These are phyloP conservation scores for Scylla paramamosain DNA, from an alignment of 1,140 invertebrate species.

Conservation along the genomic window DNA sequence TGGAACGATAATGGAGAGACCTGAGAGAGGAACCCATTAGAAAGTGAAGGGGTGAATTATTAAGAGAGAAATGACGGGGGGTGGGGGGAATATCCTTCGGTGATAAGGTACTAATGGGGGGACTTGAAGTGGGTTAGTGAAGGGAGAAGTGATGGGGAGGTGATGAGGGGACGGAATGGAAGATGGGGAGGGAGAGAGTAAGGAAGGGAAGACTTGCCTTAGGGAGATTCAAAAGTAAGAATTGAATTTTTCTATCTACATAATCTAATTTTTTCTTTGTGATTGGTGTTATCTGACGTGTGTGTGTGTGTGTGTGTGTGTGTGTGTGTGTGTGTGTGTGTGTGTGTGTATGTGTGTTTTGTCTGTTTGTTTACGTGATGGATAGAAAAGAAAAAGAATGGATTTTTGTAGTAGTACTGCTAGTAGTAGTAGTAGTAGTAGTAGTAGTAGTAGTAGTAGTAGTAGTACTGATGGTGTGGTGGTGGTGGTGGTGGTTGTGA, in stretches of 20 bases:
- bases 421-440: no score
- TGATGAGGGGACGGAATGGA: neutral
- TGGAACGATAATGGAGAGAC: neutral
- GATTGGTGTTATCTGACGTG: constrained; percentile 39
- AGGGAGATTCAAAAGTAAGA: constrained; percentile 27
- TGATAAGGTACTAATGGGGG: no score
- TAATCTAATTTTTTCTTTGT: constrained; percentile 51
- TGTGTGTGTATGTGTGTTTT: no score
- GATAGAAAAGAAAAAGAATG: no score
- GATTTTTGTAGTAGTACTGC: no score
- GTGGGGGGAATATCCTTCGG: neutral
- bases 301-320: constrained; percentile 52
- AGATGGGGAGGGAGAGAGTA: neutral
- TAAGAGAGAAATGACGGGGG: neutral
- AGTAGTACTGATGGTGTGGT: no score
- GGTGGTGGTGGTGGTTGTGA: no score
- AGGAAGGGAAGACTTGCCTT: neutral
- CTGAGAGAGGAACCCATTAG: neutral
- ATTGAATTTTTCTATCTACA: constrained; percentile 56
- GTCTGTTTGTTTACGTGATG: no score
- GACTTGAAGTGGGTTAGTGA: neutral
- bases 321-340: constrained; percentile 43
- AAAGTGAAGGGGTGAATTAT: neutral
- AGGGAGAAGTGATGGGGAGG: neutral
- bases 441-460: no score